Evolutionary conservation across 2,113 vertebrate genomes (phyloP).

Genomic region (Ictidomys tridecemlineatus): DNA sequence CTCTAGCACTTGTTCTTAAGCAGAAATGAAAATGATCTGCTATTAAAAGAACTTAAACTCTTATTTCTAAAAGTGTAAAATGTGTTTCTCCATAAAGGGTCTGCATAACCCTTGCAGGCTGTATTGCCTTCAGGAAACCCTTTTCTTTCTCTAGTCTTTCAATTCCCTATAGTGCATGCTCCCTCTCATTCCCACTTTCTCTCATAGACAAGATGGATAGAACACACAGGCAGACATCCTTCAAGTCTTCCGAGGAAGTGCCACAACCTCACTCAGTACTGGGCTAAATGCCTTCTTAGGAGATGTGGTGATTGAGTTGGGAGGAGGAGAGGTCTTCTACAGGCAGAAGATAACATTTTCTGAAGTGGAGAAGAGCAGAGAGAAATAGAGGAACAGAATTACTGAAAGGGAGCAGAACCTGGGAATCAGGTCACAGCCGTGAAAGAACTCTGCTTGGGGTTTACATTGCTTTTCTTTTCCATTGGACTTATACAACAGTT

Average conservation of each 20-base stretch:
- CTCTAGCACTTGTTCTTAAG: background rate
- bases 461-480: background rate
- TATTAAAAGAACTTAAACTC: background rate
- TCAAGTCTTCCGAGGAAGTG: background rate
- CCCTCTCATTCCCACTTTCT: background rate
- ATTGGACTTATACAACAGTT: background rate
- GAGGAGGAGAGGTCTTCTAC: background rate
- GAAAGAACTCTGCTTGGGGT: background rate
- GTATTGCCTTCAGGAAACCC: background rate
- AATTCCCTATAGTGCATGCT: no score
- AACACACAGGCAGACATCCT: background rate
- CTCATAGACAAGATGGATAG: background rate
- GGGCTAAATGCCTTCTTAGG: background rate
- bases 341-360: background rate
- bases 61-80: background rate
- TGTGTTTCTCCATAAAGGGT: background rate
- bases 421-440: background rate
- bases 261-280: background rate
- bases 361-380: background rate
- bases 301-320: background rate
- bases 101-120: background rate
- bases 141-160: background rate
- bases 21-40: background rate
- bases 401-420: background rate
- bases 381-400: fast-evolving